Evolutionary conservation across 2,113 vertebrate species (phyloP), one percentile per base, ranked within the genome.

Genomic region (Amblyopsis rosae): DNA sequence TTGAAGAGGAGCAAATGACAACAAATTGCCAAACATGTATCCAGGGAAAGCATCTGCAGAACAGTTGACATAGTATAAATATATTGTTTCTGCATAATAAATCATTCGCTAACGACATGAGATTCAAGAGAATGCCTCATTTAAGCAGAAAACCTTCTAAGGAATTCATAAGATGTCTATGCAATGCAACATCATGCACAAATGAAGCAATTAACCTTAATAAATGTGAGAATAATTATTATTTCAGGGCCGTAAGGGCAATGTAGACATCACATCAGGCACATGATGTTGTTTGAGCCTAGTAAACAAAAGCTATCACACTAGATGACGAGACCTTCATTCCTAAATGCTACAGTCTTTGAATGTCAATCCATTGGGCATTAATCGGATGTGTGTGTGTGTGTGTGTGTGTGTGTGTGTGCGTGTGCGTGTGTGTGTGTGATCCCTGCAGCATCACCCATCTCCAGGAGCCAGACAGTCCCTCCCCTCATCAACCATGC

Each of bases 401-500:
- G 16, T 47, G 61, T 76, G 32, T 73, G 58, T 59, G 35, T 62
- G 60, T 32, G 61, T 61, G 66, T 65, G 73, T 0, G n/a, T 17
- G 61, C 58, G 66, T 65, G 73, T 0, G n/a, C n/a, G 58, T 58
- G 26, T 82, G 70, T 83, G 81, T 74, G 65, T 83, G 79, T 86
- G 82, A 84, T 82, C 73, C 64, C 73, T 69, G 70, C 71, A 79
- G 82, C 73, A 73, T 86, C 71, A 76, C 84, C 79, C 66, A 79
- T 88, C 86, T 89, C 82, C 67, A 72, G 88, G 82, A 85, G 76
- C 82, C 35, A 41, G 79, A 67, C 69, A 59, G 69, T 61, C 82
- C 79, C 72, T 65, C 71, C 84, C 81, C 78, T 87, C 84, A 83
- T 92, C 88, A 90, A 70, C 79, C 83, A 69, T 83, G 80, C 74